Conservation (phyloP, 2,113 vertebrate species). For the Mesoclemmys tuberculata region DNA sequence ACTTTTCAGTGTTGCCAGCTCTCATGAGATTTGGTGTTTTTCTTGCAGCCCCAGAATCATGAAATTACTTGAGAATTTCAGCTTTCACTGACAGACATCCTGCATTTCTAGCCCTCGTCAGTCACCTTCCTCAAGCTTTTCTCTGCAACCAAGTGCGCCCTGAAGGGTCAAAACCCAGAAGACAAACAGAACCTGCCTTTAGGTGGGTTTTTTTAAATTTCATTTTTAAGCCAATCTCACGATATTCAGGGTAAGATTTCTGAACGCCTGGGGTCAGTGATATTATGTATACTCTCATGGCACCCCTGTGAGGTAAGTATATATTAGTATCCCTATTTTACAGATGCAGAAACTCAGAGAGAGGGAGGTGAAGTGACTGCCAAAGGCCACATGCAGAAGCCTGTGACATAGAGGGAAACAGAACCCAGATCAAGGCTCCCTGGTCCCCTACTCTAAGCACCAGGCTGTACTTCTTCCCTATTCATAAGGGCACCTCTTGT, state of each 20-base stretch:
- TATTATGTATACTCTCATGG: not conserved
- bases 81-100: not conserved
- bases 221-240: not conserved
- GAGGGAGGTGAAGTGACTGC: not conserved
- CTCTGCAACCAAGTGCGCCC: not conserved
- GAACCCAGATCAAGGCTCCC: not conserved
- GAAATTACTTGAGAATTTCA: too few relatives aligned
- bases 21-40: not conserved
- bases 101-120: not conserved
- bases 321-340: not conserved
- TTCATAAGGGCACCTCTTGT: constrained; percentile 5
- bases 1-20: not conserved
- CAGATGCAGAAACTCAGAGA: not conserved
- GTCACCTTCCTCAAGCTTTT: not conserved
- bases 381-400: not conserved
- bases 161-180: not conserved
- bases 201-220: not conserved
- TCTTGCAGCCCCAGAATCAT: not conserved
- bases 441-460: not conserved
- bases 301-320: not conserved
- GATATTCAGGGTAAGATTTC: not conserved
- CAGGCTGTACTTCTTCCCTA: not conserved
- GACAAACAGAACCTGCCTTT: not conserved
- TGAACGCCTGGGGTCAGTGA: not conserved
- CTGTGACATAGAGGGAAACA: not conserved